Conservation (phyloP, 2,797 vertebrate genomes). For the Prionace glauca region DNA sequence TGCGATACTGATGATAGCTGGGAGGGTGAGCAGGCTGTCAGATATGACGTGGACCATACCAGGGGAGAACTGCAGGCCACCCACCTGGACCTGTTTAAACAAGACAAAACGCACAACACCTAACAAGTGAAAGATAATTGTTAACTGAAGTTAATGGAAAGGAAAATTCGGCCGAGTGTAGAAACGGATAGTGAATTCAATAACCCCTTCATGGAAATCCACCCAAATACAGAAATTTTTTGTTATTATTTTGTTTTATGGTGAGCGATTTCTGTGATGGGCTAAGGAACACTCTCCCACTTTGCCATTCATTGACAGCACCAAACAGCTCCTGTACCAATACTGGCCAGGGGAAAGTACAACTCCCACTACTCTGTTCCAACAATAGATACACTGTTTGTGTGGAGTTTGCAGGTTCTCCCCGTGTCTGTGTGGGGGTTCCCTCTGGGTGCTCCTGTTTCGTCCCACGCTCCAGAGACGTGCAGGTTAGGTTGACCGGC, state of each 20-base stretch:
- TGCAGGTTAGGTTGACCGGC: too few relatives aligned
- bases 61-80: conserved; percentile 84
- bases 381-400: neutral
- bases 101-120: neutral
- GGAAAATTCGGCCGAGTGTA: neutral
- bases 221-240: neutral
- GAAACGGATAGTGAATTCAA: neutral
- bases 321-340: neutral
- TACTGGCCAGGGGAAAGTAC: neutral
- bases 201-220: neutral
- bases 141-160: neutral
- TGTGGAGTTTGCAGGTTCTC: too few relatives aligned
- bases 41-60: conserved; percentile 85
- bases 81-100: conserved; percentile 76
- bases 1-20: conserved; percentile 90
- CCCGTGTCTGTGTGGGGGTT: too few relatives aligned
- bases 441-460: too few relatives aligned
- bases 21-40: conserved; percentile 90
- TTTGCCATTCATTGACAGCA: neutral
- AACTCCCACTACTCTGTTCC: neutral
- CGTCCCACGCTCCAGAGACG: too few relatives aligned
- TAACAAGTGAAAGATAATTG: neutral
- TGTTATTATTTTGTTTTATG: neutral
- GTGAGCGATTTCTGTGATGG: neutral
- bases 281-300: neutral